Evolutionary conservation across 2,113 vertebrate species (phyloP).

Genomic region (Rissa tridactyla): DNA sequence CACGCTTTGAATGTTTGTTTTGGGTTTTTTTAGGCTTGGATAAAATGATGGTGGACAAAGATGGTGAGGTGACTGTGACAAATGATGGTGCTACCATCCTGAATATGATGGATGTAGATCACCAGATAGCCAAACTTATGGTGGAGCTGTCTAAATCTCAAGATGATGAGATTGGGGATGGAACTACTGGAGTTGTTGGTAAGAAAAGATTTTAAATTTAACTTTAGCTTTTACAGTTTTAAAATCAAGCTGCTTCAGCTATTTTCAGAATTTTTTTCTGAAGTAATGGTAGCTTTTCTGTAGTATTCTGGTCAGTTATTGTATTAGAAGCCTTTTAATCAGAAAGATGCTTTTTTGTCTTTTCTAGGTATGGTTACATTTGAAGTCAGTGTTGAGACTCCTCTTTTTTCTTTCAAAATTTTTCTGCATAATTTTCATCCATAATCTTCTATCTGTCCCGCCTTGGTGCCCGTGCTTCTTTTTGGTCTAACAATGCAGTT

Average conservation of each 20-base stretch:
- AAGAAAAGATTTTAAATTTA: conserved; percentile 40
- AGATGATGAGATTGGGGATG: conserved; percentile 98
- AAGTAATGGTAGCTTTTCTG: not conserved
- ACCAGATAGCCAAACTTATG: conserved; percentile 98
- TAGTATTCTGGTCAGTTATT: not conserved
- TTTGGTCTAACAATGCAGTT: not conserved
- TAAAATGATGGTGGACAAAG: conserved; percentile 99
- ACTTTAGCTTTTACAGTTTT: not conserved
- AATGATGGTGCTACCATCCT: conserved; percentile 99
- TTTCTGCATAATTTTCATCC: not conserved
- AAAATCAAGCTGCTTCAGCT: not conserved
- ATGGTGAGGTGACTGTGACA: conserved; percentile 97
- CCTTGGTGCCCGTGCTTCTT: not conserved
- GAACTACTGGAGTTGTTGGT: conserved; percentile 98
- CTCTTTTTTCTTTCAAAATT: not conserved
- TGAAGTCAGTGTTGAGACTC: not conserved
- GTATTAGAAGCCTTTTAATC: not conserved
- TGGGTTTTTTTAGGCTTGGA: conserved; percentile 82
- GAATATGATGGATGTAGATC: conserved; percentile 98
- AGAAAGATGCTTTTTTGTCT: not conserved
- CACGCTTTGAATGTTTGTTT: not conserved
- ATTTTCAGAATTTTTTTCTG: rapidly evolving
- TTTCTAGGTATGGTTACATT: not conserved
- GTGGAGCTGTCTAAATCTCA: conserved; percentile 97
- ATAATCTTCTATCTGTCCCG: rapidly evolving